These are phyloP conservation scores for Camponotus pennsylvanicus DNA, from an alignment of 1,140 invertebrate genomes.

Conservation along the genomic window DNA sequence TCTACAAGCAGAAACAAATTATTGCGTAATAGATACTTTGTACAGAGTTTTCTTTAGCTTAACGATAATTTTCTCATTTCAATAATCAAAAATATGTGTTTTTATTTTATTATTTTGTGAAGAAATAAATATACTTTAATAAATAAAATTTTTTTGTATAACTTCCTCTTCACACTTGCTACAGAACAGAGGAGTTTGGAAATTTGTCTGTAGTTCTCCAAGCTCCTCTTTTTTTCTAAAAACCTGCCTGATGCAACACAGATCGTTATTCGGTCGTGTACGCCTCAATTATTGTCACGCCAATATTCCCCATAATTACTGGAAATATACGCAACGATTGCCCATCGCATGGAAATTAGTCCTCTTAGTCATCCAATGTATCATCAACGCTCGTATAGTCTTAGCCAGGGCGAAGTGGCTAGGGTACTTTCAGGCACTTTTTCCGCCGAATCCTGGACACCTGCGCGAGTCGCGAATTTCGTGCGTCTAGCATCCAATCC, in stretches of 20 bases:
- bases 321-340: neutral
- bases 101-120: no score
- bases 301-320: constrained; percentile 23
- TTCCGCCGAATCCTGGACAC: constrained; percentile 43
- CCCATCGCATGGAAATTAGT: constrained; percentile 32
- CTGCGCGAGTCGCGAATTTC: constrained; percentile 47
- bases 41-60: neutral
- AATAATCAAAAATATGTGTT: neutral
- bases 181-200: no score
- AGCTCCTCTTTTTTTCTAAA: neutral
- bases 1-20: neutral
- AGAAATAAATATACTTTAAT: neutral
- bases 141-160: neutral
- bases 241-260: neutral
- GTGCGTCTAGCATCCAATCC: constrained; percentile 35
- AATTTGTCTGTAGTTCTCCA: neutral
- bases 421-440: constrained; percentile 31
- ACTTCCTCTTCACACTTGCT: no score
- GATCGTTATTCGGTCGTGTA: neutral
- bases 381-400: constrained; percentile 44
- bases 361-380: constrained; percentile 24
- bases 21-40: neutral
- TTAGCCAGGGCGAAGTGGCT: neutral
- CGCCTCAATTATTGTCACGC: constrained; percentile 38
- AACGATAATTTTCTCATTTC: neutral